A percentile compares a stretch with the other conserved stretches of the same genome.
These are phyloP conservation scores for Folsomia candida DNA, from an alignment of 2,888 invertebrate genomes.

Conservation along the genomic window DNA sequence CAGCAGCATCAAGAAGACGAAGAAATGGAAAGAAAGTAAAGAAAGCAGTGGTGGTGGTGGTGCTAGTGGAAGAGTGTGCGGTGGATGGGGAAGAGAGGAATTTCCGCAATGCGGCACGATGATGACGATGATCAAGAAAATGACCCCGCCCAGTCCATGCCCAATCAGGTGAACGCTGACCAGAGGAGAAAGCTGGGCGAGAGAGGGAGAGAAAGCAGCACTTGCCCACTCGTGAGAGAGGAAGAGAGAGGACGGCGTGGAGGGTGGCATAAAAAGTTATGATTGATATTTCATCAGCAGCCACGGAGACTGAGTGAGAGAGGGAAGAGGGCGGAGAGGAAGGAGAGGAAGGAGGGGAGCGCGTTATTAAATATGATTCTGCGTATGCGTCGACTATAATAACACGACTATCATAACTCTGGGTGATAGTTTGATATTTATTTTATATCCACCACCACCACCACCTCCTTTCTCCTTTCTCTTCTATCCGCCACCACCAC, in stretches of 20 bases:
- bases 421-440: neutral
- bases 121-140: conserved; percentile 3
- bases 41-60: neutral
- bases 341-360: neutral
- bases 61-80: neutral
- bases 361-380: conserved; percentile 8
- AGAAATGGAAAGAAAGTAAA: neutral
- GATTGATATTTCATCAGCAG: conserved; percentile 8
- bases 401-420: neutral
- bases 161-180: conserved; percentile 6
- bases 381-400: neutral
- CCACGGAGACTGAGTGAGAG: no score
- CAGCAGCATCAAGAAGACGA: neutral
- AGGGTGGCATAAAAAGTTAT: neutral
- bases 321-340: neutral
- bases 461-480: no score
- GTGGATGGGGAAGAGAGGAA: neutral
- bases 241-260: neutral
- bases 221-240: no score
- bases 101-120: conserved; percentile 1
- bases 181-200: neutral
- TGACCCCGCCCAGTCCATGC: neutral
- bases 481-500: no score
- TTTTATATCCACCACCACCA: neutral
- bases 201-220: no score